A percentile compares a stretch with the other conserved stretches of the same genome.
phyloP scores from a whole-genome alignment of 2,888 invertebrate species.

The Nomada fabriciana region DNA sequence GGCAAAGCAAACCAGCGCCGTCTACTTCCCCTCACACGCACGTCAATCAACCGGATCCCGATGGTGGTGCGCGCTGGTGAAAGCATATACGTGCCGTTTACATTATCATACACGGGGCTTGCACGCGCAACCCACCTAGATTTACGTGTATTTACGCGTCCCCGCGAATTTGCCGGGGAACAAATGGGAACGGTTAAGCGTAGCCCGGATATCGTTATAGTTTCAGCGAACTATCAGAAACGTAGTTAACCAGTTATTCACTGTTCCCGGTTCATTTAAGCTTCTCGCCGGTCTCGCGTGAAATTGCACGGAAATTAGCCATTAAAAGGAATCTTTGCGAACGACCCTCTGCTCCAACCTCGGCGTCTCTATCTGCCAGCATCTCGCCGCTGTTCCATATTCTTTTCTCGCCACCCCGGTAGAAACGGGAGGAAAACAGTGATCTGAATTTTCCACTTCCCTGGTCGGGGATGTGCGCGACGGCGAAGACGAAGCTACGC shows the following conservation, averaged over 20 bases:
- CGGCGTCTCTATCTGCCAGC: too few species aligned
- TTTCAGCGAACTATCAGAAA: slow-evolving; percentile 56
- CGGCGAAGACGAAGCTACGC: neutral
- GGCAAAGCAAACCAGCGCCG: slow-evolving; percentile 61
- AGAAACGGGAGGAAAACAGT: too few species aligned
- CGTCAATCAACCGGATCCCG: slow-evolving; percentile 64
- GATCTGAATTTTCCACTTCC: neutral
- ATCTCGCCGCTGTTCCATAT: neutral
- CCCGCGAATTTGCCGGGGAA: slow-evolving; percentile 59
- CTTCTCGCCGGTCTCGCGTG: slow-evolving; percentile 40
- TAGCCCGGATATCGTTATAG: slow-evolving; percentile 56
- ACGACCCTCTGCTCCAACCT: too few species aligned
- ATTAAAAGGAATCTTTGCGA: slow-evolving; percentile 33
- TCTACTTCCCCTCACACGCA: slow-evolving; percentile 60
- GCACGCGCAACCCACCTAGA: slow-evolving; percentile 39
- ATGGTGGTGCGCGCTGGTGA: slow-evolving; percentile 40
- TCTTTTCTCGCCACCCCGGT: neutral
- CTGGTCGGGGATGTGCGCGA: neutral
- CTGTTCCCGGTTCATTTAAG: slow-evolving; percentile 47
- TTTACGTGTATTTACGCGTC: slow-evolving; percentile 59
- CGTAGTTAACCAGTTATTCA: slow-evolving; percentile 58
- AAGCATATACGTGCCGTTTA: slow-evolving; percentile 52
- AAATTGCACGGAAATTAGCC: slow-evolving; percentile 44
- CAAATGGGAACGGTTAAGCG: slow-evolving; percentile 59
- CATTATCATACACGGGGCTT: slow-evolving; percentile 43